Percentiles rank a stretch among this genome's conserved stretches.
These are phyloP conservation scores for Candidula unifasciata DNA, from an alignment of 2,888 invertebrate genomes.

Conservation along the genomic window DNA sequence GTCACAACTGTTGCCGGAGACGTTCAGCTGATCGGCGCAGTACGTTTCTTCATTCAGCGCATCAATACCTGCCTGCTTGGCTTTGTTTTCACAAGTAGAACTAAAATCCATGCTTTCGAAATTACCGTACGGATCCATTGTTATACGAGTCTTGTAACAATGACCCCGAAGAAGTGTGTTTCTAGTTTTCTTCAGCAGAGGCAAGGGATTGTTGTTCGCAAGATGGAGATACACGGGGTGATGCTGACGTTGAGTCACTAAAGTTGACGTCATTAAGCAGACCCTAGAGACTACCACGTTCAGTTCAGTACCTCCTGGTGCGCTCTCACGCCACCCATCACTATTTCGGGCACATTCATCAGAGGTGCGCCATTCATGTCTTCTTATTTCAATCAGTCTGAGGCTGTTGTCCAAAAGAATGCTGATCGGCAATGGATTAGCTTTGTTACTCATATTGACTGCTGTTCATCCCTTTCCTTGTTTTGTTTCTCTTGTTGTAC, in stretches of 20 bases:
- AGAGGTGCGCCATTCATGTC: no score
- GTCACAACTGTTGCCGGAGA: conserved; percentile 34
- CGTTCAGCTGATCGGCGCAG: conserved; percentile 30
- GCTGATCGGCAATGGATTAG: no score
- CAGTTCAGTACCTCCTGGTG: conserved; percentile 2
- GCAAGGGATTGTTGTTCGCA: conserved; percentile 3
- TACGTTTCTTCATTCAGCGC: conserved; percentile 26
- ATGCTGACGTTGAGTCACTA: conserved; percentile 12
- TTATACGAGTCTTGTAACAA: neutral
- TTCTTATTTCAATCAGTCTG: no score
- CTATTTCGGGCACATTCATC: no score
- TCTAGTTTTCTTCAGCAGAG: conserved; percentile 26
- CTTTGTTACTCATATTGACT: no score
- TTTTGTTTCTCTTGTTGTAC: no score
- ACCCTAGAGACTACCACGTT: conserved; percentile 4
- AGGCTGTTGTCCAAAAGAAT: no score
- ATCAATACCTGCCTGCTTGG: conserved; percentile 17
- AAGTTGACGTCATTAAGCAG: conserved; percentile 26
- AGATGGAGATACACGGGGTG: conserved; percentile 42
- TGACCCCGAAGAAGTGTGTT: neutral
- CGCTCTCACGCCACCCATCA: neutral
- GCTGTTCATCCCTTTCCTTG: no score
- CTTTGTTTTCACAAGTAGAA: neutral
- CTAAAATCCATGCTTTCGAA: conserved; percentile 1
- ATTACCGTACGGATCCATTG: conserved; percentile 25